These are phyloP conservation scores for Xiphophorus hellerii DNA, from an alignment of 2,113 vertebrate genomes.

Conservation along the genomic window DNA sequence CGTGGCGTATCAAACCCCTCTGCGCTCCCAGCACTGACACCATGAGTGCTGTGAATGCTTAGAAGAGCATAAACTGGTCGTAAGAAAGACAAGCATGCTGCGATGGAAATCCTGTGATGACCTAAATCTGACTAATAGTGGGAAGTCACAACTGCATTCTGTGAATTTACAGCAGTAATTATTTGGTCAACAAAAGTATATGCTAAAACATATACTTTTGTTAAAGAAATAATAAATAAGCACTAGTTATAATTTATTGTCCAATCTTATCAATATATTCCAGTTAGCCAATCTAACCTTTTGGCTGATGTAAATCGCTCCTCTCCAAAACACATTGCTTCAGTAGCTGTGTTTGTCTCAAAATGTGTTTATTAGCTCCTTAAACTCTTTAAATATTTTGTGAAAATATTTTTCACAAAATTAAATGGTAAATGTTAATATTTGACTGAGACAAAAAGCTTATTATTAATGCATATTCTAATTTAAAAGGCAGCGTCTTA, in stretches of 20 bases:
- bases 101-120: conserved; percentile 19
- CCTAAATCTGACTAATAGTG: background rate
- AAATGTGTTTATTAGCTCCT: background rate
- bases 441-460: background rate
- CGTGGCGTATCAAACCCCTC: conserved; percentile 1
- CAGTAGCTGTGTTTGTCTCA: background rate
- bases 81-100: background rate
- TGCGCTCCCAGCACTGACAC: background rate
- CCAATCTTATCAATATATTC: background rate
- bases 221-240: background rate
- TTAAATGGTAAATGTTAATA: background rate
- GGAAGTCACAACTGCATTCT: background rate
- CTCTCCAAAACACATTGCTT: background rate
- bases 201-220: background rate
- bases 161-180: background rate
- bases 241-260: background rate
- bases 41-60: background rate
- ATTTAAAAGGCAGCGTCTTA: conserved; percentile 38
- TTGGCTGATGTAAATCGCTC: background rate
- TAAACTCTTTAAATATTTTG: background rate
- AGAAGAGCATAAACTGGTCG: background rate
- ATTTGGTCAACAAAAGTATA: background rate
- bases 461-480: background rate
- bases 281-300: background rate
- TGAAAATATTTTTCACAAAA: background rate